A percentile compares a stretch with the other conserved stretches of the same genome.
These are phyloP conservation scores for Pavo muticus DNA, from an alignment of 2,113 vertebrate species.

Conservation along the genomic window DNA sequence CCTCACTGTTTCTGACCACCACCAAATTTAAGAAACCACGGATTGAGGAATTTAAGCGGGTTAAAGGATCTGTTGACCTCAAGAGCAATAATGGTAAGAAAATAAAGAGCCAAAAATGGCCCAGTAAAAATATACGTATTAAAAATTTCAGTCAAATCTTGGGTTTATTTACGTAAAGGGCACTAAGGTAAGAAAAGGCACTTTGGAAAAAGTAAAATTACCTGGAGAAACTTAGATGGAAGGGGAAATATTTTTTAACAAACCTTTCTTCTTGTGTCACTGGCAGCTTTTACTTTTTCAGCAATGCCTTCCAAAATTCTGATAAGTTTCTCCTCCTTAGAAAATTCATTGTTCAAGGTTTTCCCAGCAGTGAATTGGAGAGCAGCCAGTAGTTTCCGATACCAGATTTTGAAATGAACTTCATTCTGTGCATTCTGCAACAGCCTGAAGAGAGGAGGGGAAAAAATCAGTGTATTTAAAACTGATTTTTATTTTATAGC, in stretches of 20 bases:
- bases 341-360: constrained; percentile 75
- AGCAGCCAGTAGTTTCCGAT: constrained; percentile 75
- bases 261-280: constrained; percentile 73
- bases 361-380: constrained; percentile 78
- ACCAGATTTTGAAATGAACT: constrained; percentile 78
- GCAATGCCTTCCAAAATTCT: constrained; percentile 70
- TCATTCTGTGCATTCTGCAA: constrained; percentile 78
- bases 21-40: background rate
- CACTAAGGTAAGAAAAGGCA: background rate
- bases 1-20: background rate
- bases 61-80: background rate
- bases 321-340: constrained; percentile 73
- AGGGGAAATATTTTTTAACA: constrained; percentile 28
- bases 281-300: constrained; percentile 68
- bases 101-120: too few relatives aligned
- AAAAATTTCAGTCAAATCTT: background rate
- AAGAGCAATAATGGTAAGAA: background rate
- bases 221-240: background rate
- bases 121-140: background rate
- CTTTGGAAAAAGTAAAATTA: background rate
- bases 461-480: constrained; percentile 44
- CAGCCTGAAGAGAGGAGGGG: constrained; percentile 68
- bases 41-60: background rate
- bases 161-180: background rate
- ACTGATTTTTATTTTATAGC: background rate